A percentile compares a stretch with the other conserved stretches of the same genome.
These are phyloP conservation scores for Trichopoda pennipes DNA, from an alignment of 2,888 invertebrate species.

Conservation along the genomic window DNA sequence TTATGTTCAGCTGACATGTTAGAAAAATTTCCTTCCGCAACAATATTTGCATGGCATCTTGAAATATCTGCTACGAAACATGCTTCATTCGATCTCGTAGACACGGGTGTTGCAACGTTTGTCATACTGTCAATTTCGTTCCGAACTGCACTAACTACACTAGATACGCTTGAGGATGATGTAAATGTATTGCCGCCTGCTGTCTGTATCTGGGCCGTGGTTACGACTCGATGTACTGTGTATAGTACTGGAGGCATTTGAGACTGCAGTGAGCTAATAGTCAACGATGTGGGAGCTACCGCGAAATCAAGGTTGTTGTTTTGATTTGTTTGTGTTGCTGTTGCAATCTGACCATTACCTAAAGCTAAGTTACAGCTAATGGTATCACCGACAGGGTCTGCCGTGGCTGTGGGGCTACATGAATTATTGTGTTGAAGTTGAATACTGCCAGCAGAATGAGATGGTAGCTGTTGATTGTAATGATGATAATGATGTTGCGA, in stretches of 20 bases:
- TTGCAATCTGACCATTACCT: constrained; percentile 74
- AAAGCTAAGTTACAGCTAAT: constrained; percentile 74
- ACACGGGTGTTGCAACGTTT: constrained; percentile 72
- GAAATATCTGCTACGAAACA: constrained; percentile 68
- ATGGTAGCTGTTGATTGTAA: constrained; percentile 58
- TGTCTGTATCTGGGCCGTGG: constrained; percentile 81
- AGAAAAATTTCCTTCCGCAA: constrained; percentile 56
- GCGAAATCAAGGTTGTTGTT: constrained; percentile 72
- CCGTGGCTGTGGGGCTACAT: constrained; percentile 69
- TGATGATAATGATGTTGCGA: constrained; percentile 63
- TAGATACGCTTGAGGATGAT: constrained; percentile 80
- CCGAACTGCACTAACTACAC: constrained; percentile 79
- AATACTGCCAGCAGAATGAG: constrained; percentile 60
- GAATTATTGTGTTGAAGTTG: constrained; percentile 69
- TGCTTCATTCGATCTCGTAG: constrained; percentile 72
- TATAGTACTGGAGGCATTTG: constrained; percentile 78
- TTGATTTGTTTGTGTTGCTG: constrained; percentile 78
- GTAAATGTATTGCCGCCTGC: constrained; percentile 79
- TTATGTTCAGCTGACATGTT: constrained; percentile 69
- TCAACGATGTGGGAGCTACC: constrained; percentile 70
- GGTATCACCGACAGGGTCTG: constrained; percentile 75
- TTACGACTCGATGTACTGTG: constrained; percentile 81
- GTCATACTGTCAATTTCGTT: constrained; percentile 75
- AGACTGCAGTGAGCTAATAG: constrained; percentile 71
- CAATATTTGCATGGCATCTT: constrained; percentile 34